Evolutionary conservation across 2,888 invertebrate species (phyloP).

Genomic region (Dasysyrphus tricinctus): DNA sequence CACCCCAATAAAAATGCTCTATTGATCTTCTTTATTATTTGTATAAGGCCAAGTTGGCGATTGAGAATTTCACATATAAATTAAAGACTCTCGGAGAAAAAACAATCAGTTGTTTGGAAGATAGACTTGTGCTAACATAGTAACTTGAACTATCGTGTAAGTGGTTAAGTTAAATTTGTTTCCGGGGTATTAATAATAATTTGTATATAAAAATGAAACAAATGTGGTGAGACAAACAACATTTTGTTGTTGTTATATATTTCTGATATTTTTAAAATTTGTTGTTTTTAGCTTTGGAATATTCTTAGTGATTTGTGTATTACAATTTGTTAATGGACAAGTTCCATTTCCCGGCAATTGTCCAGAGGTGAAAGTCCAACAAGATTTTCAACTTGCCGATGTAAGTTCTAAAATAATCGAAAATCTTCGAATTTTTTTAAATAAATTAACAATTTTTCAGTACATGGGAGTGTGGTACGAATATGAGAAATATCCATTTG

Average conservation of each 20-base stretch:
- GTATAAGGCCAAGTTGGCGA: background rate
- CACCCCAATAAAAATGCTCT: background rate
- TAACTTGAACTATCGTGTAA: slow-evolving; percentile 29
- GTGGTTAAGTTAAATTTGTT: slow-evolving; percentile 32
- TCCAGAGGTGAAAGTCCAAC: slow-evolving; percentile 86
- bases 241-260: too few species aligned
- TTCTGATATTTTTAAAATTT: background rate
- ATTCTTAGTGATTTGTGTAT: slow-evolving; percentile 13
- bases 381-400: slow-evolving; percentile 85
- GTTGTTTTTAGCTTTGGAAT: slow-evolving; percentile 35
- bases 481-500: slow-evolving; percentile 89
- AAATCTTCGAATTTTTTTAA: background rate
- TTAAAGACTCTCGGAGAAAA: slow-evolving; percentile 27
- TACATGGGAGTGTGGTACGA: slow-evolving; percentile 92
- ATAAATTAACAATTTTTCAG: slow-evolving; percentile 81
- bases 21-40: slow-evolving; percentile 17
- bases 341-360: slow-evolving; percentile 87
- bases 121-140: slow-evolving; percentile 46
- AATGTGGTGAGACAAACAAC: slow-evolving; percentile 42
- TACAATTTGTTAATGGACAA: slow-evolving; percentile 83
- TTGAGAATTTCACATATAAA: slow-evolving; percentile 47
- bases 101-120: slow-evolving; percentile 63
- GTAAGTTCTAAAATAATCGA: slow-evolving; percentile 77
- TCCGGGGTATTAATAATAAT: background rate
- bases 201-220: slow-evolving; percentile 49